phyloP scores from a whole-genome alignment of 2,113 vertebrate species.

The Holacanthus passer region DNA sequence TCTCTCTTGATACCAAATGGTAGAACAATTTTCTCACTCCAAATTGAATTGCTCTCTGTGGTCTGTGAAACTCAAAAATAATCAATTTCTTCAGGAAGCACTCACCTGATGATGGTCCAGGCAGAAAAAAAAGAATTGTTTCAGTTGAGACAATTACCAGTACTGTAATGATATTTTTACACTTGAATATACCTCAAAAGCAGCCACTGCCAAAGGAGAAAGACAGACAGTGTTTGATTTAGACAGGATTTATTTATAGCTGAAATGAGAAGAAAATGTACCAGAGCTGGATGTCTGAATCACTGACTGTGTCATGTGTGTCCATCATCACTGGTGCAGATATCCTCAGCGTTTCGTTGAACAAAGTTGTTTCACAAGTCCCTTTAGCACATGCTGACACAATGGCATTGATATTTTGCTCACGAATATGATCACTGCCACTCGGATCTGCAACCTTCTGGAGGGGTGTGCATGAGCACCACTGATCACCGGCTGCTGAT shows the following conservation, averaged over 20 bases:
- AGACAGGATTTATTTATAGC: background rate
- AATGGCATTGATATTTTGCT: constrained; percentile 29
- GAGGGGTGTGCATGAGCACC: constrained; percentile 11
- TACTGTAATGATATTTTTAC: background rate
- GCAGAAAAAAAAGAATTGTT: too few species aligned
- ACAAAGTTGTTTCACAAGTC: constrained; percentile 14
- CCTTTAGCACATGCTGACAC: background rate
- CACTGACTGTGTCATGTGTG: constrained; percentile 46
- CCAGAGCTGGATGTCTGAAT: constrained; percentile 58
- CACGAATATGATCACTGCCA: background rate
- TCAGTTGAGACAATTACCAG: too few species aligned
- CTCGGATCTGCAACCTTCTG: constrained; percentile 15
- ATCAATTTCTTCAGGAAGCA: constrained; percentile 11
- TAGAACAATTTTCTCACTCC: constrained; percentile 18
- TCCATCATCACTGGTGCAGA: constrained; percentile 52
- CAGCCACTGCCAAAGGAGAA: background rate
- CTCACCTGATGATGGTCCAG: constrained; percentile 15
- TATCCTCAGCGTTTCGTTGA: constrained; percentile 37
- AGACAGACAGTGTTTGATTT: background rate
- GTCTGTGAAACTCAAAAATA: constrained; percentile 13
- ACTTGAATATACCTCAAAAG: background rate
- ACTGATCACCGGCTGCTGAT: constrained; percentile 9
- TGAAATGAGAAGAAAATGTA: background rate
- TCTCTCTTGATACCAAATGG: too few species aligned
- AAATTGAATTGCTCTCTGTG: constrained; percentile 9